Base-by-base conservation (phyloP, 2,888 invertebrate species). In the Globia sparganii region DNA sequence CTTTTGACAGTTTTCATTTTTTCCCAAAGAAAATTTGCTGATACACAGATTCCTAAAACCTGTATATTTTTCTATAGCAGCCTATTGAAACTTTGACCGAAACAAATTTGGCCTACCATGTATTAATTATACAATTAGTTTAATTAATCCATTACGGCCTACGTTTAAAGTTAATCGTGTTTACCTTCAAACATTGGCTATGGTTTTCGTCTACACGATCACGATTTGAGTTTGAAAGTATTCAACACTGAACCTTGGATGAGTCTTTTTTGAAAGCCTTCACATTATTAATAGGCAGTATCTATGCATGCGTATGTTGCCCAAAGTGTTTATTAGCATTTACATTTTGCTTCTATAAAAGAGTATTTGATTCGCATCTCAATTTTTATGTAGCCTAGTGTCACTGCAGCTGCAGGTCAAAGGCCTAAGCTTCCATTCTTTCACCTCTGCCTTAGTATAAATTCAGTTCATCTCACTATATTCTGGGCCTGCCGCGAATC, bases 181-280 rank as follows among this genome's bases (percentile, higher is more conserved):
- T 66, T 46, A 46, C 66, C 66, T 66, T 66, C 46, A 31, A 46
- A 15, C 31, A 31, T 31, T 46, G 2, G 28, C 4, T 43, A 28
- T 43, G 6, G n/a, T 43, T 6, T 43, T n/a, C 53, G 25, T 21
- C 31, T 8, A 15, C 46, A 66, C 9, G 40, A 65, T 46, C 46
- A 66, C 13, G 31, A 46, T 66, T 31, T 31, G 15, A 15, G 28
- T 66, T 66, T 66, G 65, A 65, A 65, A 65, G 43, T 65, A 13
- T 25, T 31, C 31, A 46, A 66, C 46, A 46, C 25, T 66, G 25
- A 46, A 66, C 66, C 46, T 66, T 66, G 46, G 31, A 31, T 25
- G 31, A 31, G 15, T 25, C 21, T 31, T 31, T 28, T 46, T 46
- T 43, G 31, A 66, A 46, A 46, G 31, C 8, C 53, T 53, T 53